Conservation (phyloP, 2,888 invertebrate genomes). For the Patella caerulea region DNA sequence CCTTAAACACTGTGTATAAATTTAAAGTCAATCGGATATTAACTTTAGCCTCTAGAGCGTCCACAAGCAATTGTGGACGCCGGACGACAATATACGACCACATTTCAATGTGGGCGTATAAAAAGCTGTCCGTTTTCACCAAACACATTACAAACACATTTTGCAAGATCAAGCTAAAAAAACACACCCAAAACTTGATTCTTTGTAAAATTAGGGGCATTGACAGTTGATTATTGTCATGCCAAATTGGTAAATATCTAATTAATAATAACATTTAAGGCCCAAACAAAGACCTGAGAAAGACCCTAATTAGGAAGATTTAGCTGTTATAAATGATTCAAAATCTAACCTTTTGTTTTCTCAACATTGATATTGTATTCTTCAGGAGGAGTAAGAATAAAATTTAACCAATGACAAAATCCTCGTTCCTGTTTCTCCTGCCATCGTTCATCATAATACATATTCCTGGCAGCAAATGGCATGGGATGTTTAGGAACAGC, state of each 20-base stretch:
- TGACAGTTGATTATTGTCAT: too few relatives aligned
- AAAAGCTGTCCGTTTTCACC: too few relatives aligned
- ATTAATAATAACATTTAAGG: not conserved
- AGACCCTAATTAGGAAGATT: not conserved
- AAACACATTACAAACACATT: too few relatives aligned
- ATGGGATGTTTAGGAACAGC: conserved; percentile 69
- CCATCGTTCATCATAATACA: conserved; percentile 74
- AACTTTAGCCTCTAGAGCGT: too few relatives aligned
- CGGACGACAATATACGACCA: too few relatives aligned
- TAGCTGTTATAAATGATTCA: not conserved
- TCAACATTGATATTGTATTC: conserved; percentile 55
- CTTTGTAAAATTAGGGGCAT: not conserved
- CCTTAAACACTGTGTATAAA: too few relatives aligned
- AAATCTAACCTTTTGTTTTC: conserved; percentile 53
- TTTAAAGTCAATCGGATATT: too few relatives aligned
- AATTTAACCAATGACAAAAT: conserved; percentile 73
- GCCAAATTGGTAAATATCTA: not conserved
- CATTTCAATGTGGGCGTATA: too few relatives aligned
- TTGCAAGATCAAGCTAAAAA: too few relatives aligned
- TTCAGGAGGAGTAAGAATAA: conserved; percentile 72
- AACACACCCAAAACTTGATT: too few relatives aligned
- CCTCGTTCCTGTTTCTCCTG: conserved; percentile 73
- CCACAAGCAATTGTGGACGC: too few relatives aligned
- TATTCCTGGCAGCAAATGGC: conserved; percentile 71
- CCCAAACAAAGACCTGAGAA: too few relatives aligned